Conservation (phyloP, 2,797 vertebrate species). For the Allobates femoralis region DNA sequence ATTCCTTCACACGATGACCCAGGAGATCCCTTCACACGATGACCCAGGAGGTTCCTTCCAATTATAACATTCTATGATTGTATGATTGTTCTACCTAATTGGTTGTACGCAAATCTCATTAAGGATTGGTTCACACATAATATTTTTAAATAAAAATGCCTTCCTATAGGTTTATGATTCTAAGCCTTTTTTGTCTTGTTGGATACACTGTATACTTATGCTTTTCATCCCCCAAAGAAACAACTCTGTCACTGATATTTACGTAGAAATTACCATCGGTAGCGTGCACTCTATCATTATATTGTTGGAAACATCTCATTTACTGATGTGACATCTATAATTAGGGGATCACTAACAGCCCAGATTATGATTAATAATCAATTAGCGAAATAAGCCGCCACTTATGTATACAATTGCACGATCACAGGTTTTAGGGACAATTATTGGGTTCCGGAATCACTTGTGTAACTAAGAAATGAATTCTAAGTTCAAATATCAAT, state of each 20-base stretch:
- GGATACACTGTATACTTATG: not conserved
- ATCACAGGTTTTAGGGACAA: constrained; percentile 24
- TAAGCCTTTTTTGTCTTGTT: not conserved
- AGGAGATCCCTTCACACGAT: no score
- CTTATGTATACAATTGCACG: constrained; percentile 27
- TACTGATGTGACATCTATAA: constrained; percentile 38
- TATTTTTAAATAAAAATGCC: no score
- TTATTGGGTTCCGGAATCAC: not conserved
- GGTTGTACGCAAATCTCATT: no score
- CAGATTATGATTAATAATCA: constrained; percentile 43
- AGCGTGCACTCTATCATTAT: constrained; percentile 21
- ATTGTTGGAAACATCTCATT: constrained; percentile 36
- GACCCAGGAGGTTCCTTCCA: no score
- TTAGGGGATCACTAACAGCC: constrained; percentile 32
- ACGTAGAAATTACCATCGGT: not conserved
- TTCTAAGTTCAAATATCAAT: not conserved
- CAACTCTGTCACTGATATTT: not conserved
- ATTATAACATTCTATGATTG: no score
- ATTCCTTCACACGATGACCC: no score
- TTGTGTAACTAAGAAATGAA: not conserved
- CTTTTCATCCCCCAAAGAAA: not conserved
- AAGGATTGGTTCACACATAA: no score
- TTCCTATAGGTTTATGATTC: no score
- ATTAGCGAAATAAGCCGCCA: constrained; percentile 12
- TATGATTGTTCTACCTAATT: no score